Conservation (phyloP, 2,113 vertebrate species). For the Leptocoma aspasia region DNA sequence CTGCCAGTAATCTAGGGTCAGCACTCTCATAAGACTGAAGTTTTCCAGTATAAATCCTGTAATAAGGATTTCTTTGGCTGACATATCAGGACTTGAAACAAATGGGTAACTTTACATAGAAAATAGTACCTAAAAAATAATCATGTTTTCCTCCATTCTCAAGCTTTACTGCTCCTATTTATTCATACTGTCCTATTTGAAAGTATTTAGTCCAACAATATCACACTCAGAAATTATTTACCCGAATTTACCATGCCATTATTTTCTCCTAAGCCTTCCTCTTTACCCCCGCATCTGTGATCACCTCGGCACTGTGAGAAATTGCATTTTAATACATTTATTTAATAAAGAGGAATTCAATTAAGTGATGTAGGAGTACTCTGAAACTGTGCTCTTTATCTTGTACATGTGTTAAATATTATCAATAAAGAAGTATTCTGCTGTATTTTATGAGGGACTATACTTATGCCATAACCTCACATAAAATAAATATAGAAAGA, state of each 20-base stretch:
- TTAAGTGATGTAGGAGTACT: not conserved
- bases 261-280: not conserved
- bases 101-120: not conserved
- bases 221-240: not conserved
- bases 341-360: not conserved
- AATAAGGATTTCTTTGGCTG: not conserved
- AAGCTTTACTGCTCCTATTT: not conserved
- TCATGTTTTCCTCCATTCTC: not conserved
- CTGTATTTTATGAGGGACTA: not conserved
- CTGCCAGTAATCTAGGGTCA: not conserved
- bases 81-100: not conserved
- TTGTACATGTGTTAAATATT: not conserved
- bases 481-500: not conserved
- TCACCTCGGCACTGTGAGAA: not conserved
- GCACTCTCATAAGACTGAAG: not conserved
- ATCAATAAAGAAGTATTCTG: not conserved
- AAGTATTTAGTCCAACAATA: not conserved
- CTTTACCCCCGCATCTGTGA: not conserved
- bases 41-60: not conserved
- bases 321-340: not conserved
- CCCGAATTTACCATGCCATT: not conserved
- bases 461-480: not conserved
- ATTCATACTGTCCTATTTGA: not conserved
- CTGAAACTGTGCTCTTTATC: not conserved
- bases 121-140: not conserved